Evolutionary conservation across 2,113 vertebrate genomes (phyloP), one percentile per base, ranked within the genome.

Genomic region (Anhinga rufa): DNA sequence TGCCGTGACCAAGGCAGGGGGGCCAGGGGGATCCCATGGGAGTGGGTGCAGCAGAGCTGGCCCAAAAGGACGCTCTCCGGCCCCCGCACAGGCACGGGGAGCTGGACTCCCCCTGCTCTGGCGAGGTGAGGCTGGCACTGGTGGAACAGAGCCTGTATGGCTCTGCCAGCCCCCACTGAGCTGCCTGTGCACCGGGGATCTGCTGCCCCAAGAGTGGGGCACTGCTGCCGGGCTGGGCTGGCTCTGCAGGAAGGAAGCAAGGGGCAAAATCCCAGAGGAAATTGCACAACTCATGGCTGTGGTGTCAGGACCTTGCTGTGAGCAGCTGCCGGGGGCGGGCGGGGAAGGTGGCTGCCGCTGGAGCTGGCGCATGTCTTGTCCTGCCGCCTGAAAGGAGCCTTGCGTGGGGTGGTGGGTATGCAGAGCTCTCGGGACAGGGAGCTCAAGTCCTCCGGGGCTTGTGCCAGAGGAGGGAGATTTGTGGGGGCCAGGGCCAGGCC

Each of bases 241-340:
- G 32, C 46, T 89, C 48, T 51, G 26, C 0, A 2, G 68, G 82
- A 82, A 95, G 88, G 91, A 91, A 90, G 25, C 5, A 1, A 42
- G 6, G 79, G 64, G 17, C 6, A 22, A 79, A 94, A 95, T 97
- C 86, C 90, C 92, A 94, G 78, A 94, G 91, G 97, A 97, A 96
- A 75, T 94, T 95, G 93, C 93, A 94, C 90, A 96, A 94, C 51
- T 62, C 12, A 2, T 69, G 86, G 46, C 64, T 80, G 71, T 2
- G 3, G 65, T 69, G 92, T 88, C 90, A 87, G 75, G 93, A 96
- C 82, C 90, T 94, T 0, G 0, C 66, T 62, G 72, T 1, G 79
- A 88, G 52, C 76, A 52, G 85, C 76, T 76, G 90, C 51, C 4
- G 3, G 4, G 15, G 40, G 44, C 4, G 1, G 24, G 26, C 4